Conservation (phyloP, 2,888 invertebrate species). For the Sinodicranocentrus sp. region DNA sequence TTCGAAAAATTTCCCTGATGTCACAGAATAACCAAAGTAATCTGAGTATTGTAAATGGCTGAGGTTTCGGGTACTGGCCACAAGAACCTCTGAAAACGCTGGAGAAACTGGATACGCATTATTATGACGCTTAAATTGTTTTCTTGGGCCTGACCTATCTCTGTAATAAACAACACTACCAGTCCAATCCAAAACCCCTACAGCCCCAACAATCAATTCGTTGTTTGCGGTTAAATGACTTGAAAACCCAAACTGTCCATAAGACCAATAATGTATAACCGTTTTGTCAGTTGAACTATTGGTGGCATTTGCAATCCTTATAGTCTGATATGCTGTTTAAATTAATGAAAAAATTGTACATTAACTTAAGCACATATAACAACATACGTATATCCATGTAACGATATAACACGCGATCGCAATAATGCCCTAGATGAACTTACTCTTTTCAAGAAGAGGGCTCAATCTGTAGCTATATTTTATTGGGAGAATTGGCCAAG, state of each 20-base stretch:
- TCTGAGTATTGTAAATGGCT: constrained; percentile 17
- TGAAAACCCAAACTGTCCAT: constrained; percentile 77
- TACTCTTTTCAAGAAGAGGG: constrained; percentile 66
- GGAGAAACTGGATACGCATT: constrained; percentile 36
- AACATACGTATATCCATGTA: no score
- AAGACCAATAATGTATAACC: constrained; percentile 51
- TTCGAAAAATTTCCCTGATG: constrained; percentile 74
- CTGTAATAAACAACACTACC: constrained; percentile 78
- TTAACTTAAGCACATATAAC: no score
- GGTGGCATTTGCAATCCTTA: no score
- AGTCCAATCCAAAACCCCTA: constrained; percentile 83
- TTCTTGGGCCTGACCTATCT: constrained; percentile 23
- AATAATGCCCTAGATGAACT: no score
- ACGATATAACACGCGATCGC: no score
- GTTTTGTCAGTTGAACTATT: background rate
- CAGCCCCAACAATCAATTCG: constrained; percentile 82
- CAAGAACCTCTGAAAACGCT: constrained; percentile 59
- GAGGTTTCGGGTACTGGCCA: constrained; percentile 27
- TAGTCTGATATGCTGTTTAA: no score
- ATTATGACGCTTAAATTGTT: constrained; percentile 14
- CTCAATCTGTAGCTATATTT: constrained; percentile 65
- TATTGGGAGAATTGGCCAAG: constrained; percentile 54
- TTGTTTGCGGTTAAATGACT: constrained; percentile 76
- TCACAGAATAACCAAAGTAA: constrained; percentile 76
- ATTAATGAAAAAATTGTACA: no score